Evolutionary conservation across 2,113 vertebrate species (phyloP).

Genomic region (Physeter macrocephalus): DNA sequence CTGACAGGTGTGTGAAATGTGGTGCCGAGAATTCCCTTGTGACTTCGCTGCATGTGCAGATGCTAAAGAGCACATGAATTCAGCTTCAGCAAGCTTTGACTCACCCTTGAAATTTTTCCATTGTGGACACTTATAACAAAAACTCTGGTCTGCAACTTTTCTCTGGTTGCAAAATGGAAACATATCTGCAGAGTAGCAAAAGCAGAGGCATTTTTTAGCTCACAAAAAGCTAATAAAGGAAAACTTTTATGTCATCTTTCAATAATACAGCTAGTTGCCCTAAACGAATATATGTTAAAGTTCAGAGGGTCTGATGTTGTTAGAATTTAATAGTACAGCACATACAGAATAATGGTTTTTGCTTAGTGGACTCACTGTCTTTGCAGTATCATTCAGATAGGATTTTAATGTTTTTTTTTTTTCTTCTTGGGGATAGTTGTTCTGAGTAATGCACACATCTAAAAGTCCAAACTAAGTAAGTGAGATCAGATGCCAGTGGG

Average conservation of each 20-base stretch:
- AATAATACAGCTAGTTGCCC: not conserved
- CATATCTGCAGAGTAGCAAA: slow-evolving; percentile 1
- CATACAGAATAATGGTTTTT: not conserved
- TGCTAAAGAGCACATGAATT: not conserved
- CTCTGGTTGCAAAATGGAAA: slow-evolving; percentile 41
- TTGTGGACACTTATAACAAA: slow-evolving; percentile 8
- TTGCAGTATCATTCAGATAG: not conserved
- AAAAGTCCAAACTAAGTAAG: slow-evolving; percentile 10
- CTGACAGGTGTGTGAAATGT: not conserved
- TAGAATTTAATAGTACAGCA: not conserved
- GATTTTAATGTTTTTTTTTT: not conserved
- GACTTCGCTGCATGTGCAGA: not conserved
- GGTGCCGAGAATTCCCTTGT: not conserved
- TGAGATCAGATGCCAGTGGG: not conserved
- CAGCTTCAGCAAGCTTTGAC: not conserved
- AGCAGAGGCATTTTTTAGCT: slow-evolving; percentile 21
- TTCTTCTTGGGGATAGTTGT: not conserved
- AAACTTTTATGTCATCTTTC: not conserved
- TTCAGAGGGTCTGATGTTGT: not conserved
- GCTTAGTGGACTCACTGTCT: not conserved
- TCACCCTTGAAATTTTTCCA: slow-evolving; percentile 47
- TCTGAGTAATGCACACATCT: not conserved
- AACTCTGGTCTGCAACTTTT: slow-evolving; percentile 36
- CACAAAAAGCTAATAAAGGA: slow-evolving; percentile 22
- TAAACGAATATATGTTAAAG: not conserved